Evolutionary conservation across 2,888 invertebrate genomes (phyloP), one percentile per base, ranked within the genome.

Genomic region (Nomada ferruginata): DNA sequence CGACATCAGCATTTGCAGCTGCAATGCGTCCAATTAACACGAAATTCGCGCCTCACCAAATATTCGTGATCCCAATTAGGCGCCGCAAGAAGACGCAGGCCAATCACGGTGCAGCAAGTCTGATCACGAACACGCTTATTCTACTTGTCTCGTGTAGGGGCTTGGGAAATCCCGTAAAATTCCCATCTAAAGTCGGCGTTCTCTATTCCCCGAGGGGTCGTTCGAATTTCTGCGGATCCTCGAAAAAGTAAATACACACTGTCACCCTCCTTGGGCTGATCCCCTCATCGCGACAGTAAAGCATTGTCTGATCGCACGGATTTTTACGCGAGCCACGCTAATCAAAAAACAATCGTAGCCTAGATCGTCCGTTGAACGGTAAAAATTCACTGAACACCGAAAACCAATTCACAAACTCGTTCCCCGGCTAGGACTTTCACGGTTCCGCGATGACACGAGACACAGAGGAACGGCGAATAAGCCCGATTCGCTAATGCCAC

Each of bases 401-500:
- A 84, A 86, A 85, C 80, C 74, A 78, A 86, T 83, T 83, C 68
- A 23, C 69, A 64, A 81, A 74, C 55, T 63, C 64, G 74, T 71
- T 74, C 72, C 73, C 66, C 73, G 50, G 36, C 76, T 57, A 4
- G 59, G 63, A 86, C 75, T 86, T 86, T 77, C 63, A 83, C 76
- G 66, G 76, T 50, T 65, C 63, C 66, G 29, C 42, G 85, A 85
- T 85, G 83, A 86, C 83, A 69, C 75, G 69, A 11, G 55, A 26
- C 63, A 44, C 42, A 42, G 64, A 23, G 23, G 13, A 47, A 60
- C 36, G n/a, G 68, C 59, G 84, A 79, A 61, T 69, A 82, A 82
- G 82, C 82, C 76, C 85, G 84, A 83, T 85, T 87, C 78, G 87
- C 78, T 87, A 87, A 87, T 87, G 83, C 87, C 87, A 53, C 76